Base-by-base conservation (phyloP, 2,888 invertebrate genomes). In the Meiosimyza decipiens region DNA sequence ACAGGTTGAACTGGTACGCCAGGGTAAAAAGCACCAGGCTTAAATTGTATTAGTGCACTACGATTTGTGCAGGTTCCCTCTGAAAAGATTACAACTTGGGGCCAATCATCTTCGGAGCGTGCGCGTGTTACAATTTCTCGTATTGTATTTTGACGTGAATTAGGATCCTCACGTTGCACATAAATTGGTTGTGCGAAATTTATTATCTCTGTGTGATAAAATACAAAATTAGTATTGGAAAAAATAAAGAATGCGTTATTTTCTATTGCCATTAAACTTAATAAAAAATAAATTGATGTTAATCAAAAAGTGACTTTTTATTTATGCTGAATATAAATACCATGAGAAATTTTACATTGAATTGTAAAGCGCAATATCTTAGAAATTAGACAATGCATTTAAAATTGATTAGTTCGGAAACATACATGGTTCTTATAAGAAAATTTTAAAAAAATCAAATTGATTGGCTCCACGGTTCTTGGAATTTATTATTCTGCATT, bases 11-110 rank as follows among this genome's bases (percentile, higher is more conserved):
- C 94, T 0, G 98, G 97, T 15, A 97, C 95, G 0, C 97, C 97
- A 0, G 97, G 97, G 87, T 95, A 95, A 88, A 98, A 98, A 13
- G 97, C 98, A 55, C 98, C 97, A 3, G 93, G 92, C 85, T 95
- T 95, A 87, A 95, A 96, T 52, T 95, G 94, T 79, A 95, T 95
- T 79, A 98, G 88, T 83, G 96, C 96, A 0, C 94, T 93, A 40
- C 97, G 91, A 88, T 98, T 98, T 49, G 98, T 97, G 87, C 97
- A 98, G 0, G 98, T 98, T 64, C 98, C 98, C 87, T 98, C 98
- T 0, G 98, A 96, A 87, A 98, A 98, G 82, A 98, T 96, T 74
- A 97, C 90, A 68, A 98, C 92, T 91, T 93, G 88, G 0, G 97
- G 96, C 97, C 97, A 98, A 81, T 94, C 91, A 77, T 94, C 91